phyloP scores from a whole-genome alignment of 2,888 invertebrate genomes.

The Eurytoma californica region DNA sequence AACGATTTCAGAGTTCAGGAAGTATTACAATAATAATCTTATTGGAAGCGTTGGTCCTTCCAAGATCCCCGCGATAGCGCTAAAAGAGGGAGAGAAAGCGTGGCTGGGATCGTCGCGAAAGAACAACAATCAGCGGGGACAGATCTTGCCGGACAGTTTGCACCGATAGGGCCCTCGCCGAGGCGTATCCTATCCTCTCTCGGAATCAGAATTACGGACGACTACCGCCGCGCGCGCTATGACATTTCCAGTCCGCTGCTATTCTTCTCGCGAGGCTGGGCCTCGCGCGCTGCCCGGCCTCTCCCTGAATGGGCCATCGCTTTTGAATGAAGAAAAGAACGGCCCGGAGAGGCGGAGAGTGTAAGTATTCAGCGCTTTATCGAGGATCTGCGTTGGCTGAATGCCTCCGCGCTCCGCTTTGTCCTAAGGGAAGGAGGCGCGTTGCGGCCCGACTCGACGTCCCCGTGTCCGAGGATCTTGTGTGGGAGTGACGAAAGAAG shows the following conservation, averaged over 20 bases:
- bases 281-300: not conserved
- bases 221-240: slow-evolving; percentile 56
- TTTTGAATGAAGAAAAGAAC: slow-evolving; percentile 56
- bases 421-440: slow-evolving; percentile 58
- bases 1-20: slow-evolving; percentile 10
- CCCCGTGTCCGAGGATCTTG: not conserved
- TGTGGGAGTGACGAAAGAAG: no score
- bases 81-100: not conserved
- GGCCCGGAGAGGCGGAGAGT: slow-evolving; percentile 42
- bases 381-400: slow-evolving; percentile 71
- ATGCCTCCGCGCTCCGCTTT: slow-evolving; percentile 66
- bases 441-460: slow-evolving; percentile 53
- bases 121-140: not conserved
- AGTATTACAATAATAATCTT: slow-evolving; percentile 34
- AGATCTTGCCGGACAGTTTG: not conserved
- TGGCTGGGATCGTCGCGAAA: not conserved
- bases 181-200: not conserved
- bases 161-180: not conserved
- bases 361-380: slow-evolving; percentile 72
- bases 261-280: slow-evolving; percentile 46
- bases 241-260: slow-evolving; percentile 67
- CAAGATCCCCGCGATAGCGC: not conserved
- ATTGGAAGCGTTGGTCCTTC: slow-evolving; percentile 12
- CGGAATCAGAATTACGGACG: slow-evolving; percentile 50
- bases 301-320: slow-evolving; percentile 57